phyloP scores from a whole-genome alignment of 2,888 invertebrate species.

The Drosophila falleni region DNA sequence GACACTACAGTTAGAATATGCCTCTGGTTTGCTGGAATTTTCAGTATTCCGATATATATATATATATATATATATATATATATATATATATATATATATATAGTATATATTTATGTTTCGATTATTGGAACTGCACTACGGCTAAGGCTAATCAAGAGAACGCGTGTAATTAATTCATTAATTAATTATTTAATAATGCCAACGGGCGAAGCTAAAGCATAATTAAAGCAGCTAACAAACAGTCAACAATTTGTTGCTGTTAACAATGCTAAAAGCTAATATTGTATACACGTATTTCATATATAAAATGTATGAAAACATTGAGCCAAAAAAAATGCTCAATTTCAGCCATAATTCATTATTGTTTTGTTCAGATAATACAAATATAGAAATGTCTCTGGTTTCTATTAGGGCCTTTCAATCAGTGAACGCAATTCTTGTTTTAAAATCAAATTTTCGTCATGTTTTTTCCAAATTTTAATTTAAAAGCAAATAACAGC shows the following conservation, averaged over 20 bases:
- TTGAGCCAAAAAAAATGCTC: conserved; percentile 25
- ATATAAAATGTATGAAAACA: conserved; percentile 47
- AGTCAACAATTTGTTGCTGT: conserved; percentile 5
- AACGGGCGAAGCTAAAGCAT: conserved; percentile 65
- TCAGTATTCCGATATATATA: neutral
- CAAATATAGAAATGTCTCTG: conserved; percentile 3
- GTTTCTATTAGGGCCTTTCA: neutral
- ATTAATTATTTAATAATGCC: conserved; percentile 28
- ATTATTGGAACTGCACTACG: conserved; percentile 44
- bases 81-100: neutral
- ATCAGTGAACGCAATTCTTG: neutral
- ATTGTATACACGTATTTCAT: no score
- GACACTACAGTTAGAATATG: conserved; percentile 32
- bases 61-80: neutral
- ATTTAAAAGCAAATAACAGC: no score
- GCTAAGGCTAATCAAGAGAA: conserved; percentile 56
- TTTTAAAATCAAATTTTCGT: no score
- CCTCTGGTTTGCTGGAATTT: conserved; percentile 28
- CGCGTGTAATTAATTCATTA: conserved; percentile 3
- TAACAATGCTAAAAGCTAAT: conserved; percentile 20
- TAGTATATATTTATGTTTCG: neutral
- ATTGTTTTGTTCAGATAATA: conserved; percentile 12
- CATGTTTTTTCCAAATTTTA: no score
- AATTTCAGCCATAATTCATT: conserved; percentile 33
- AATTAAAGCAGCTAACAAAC: conserved; percentile 48